Evolutionary conservation across 1,140 invertebrate species (phyloP), one percentile per base, ranked within the genome.

Genomic region (Zaprionus inermis): DNA sequence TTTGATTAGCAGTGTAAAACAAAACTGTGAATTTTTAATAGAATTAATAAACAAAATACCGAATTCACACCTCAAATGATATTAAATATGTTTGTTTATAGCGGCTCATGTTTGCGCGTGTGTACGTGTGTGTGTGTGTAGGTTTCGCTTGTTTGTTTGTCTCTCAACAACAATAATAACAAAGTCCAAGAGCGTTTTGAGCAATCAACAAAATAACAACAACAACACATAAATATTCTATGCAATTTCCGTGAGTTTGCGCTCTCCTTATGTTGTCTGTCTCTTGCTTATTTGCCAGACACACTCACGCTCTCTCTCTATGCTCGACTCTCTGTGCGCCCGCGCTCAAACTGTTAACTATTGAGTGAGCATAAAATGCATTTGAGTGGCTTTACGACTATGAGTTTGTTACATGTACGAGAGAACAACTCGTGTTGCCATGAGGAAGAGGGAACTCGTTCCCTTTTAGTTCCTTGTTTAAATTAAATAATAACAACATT

Each of bases 191-290:
- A 49, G 44, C 63, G 59, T 52, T 71, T 46, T 44, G 38, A 71
- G 51, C 34, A 34, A 22, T 63, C 52, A 66, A 34, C 52, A 56
- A 44, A 16, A 44, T 24, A 66, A 54, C 44, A 49, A 20, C 24
- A 60, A 49, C 56, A 61, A 68, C 30, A 32, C 36, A 64, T 22
- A 49, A 18, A 63, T 51, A 64, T 63, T 61, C 72, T 74, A 74
- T 74, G 67, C 72, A 74, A 70, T 70, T 64, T 63, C 54, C 51
- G 20, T 56, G 72, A 70, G 72, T 63, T 32, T 70, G 72, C 72
- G 66, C 72, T 70, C 66, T 58, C 24, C 16, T 60, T 46, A 9
- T 67, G 5, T 32, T 54, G 54, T 44, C 64, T 56, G 16, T 38
- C 32, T 38, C 44, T 12, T 34, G 22, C 51, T 32, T 36, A 22